phyloP scores from a whole-genome alignment of 2,888 invertebrate species.

The Patella depressa region DNA sequence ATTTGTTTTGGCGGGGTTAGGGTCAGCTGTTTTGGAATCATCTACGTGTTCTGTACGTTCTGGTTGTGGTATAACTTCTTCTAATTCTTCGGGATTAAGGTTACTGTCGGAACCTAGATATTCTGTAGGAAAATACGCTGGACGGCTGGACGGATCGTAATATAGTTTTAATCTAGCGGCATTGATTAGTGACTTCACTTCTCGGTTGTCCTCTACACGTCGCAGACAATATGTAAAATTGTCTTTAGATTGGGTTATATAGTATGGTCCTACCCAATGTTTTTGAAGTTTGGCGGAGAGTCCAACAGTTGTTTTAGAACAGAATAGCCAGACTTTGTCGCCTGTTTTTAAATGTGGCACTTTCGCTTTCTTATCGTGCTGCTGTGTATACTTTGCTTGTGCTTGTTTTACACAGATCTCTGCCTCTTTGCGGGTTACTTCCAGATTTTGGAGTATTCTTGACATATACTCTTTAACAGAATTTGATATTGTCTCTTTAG shows the following conservation, averaged over 20 bases:
- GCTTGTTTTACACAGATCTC: not conserved
- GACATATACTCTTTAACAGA: not conserved
- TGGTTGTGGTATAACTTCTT: not conserved
- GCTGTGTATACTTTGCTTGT: slow-evolving; percentile 11
- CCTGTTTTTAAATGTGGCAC: slow-evolving; percentile 3
- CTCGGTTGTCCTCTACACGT: not conserved
- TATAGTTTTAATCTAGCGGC: slow-evolving; percentile 23
- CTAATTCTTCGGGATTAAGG: no score
- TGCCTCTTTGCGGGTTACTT: slow-evolving; percentile 14
- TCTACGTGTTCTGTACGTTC: not conserved
- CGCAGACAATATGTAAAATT: slow-evolving; percentile 24
- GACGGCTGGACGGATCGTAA: not conserved
- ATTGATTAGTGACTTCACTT: slow-evolving; percentile 26
- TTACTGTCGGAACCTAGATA: no score
- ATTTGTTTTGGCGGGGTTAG: not conserved
- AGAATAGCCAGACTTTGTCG: slow-evolving; percentile 18
- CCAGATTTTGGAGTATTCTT: slow-evolving; percentile 13
- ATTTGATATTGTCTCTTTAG: slow-evolving; percentile 7
- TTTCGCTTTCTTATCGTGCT: slow-evolving; percentile 16
- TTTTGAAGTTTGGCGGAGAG: slow-evolving; percentile 28
- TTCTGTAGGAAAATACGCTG: not conserved
- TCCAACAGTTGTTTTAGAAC: slow-evolving; percentile 23
- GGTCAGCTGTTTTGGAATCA: not conserved
- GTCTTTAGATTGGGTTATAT: slow-evolving; percentile 22
- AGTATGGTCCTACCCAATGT: slow-evolving; percentile 20